A percentile compares a stretch with the other conserved stretches of the same genome.
Conservation (phyloP, 2,888 invertebrate genomes). For the Stenodema calcarata region DNA sequence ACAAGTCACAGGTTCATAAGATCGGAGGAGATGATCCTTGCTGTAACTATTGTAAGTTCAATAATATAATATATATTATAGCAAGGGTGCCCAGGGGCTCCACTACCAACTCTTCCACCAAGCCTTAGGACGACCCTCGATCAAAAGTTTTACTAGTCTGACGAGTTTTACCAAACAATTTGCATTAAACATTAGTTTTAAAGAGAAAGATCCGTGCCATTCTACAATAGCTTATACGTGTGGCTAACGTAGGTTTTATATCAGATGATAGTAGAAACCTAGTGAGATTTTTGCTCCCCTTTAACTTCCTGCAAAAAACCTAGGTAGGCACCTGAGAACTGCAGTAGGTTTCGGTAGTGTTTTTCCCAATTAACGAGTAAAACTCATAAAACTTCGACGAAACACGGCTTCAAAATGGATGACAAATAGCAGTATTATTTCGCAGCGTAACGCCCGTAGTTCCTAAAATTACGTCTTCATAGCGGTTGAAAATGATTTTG, state of each 20-base stretch:
- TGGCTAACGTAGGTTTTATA: neutral
- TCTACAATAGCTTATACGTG: neutral
- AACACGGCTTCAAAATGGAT: neutral
- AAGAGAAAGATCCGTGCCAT: neutral
- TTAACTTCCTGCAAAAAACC: no score
- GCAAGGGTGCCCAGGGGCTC: no score
- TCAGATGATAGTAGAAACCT: neutral
- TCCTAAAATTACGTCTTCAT: neutral
- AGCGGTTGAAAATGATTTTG: neutral
- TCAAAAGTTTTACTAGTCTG: no score
- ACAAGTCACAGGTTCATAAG: no score
- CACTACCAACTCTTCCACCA: no score
- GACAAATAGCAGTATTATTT: neutral
- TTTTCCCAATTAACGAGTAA: no score
- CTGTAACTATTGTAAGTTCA: no score
- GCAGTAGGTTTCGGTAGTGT: neutral
- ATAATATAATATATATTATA: no score
- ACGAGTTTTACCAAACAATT: no score
- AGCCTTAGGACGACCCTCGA: neutral
- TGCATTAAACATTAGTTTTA: no score
- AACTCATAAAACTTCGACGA: neutral
- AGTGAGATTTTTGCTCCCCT: neutral
- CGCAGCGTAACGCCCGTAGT: neutral
- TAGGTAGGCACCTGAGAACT: no score
- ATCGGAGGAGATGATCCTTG: no score